phyloP scores from a whole-genome alignment of 1,140 invertebrate genomes.

The Achatina immaculata region DNA sequence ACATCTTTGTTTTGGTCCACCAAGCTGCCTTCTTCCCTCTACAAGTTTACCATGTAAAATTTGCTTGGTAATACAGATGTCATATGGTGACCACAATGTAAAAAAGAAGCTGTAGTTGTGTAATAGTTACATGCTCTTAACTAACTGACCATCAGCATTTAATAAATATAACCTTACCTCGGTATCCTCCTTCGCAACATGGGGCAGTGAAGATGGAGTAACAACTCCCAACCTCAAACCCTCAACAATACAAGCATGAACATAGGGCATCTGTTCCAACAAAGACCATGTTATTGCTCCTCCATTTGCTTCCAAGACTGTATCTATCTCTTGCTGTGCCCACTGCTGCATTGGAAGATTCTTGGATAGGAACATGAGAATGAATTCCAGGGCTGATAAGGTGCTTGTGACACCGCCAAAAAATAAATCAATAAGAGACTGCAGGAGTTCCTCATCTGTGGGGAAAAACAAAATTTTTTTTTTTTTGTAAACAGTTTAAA shows the following conservation, averaged over 20 bases:
- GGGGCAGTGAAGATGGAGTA: constrained; percentile 43
- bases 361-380: constrained; percentile 40
- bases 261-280: constrained; percentile 35
- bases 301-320: constrained; percentile 14
- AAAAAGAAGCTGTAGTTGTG: too few relatives aligned
- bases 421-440: constrained; percentile 47
- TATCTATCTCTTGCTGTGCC: constrained; percentile 42
- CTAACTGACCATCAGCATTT: too few relatives aligned
- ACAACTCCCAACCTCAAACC: constrained; percentile 39
- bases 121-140: too few relatives aligned
- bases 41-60: too few relatives aligned
- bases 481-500: too few relatives aligned
- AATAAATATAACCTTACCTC: constrained; percentile 26
- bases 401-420: constrained; percentile 44
- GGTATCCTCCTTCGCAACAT: constrained; percentile 44
- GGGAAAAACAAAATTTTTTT: too few relatives aligned
- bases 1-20: too few relatives aligned
- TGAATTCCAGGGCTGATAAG: constrained; percentile 42
- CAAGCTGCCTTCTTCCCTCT: too few relatives aligned
- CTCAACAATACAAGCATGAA: constrained; percentile 41
- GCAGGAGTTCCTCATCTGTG: constrained; percentile 47
- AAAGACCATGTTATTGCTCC: constrained; percentile 34
- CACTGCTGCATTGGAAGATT: constrained; percentile 39
- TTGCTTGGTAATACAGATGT: too few relatives aligned
- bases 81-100: too few relatives aligned